Conservation (phyloP, 2,797 vertebrate species). For the Phrynocephalus forsythii region DNA sequence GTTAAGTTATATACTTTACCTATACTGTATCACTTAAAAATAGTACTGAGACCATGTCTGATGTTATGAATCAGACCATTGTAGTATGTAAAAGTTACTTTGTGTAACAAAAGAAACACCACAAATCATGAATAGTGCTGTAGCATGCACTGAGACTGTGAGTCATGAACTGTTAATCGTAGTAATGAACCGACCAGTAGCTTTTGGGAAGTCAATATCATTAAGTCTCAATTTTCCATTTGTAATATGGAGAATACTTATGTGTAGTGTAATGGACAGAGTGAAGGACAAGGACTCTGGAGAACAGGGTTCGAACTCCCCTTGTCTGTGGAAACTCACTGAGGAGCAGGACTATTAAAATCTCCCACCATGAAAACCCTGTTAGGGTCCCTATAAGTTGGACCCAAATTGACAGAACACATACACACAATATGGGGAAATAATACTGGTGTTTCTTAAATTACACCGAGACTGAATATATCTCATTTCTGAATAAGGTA, state of each 20-base stretch:
- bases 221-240: not conserved
- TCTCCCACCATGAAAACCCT: no score
- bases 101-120: not conserved
- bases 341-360: no score
- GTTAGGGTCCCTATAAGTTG: no score
- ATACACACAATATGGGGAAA: no score
- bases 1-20: not conserved
- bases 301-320: no score
- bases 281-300: no score
- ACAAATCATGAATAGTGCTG: not conserved
- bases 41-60: not conserved
- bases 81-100: not conserved
- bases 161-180: not conserved
- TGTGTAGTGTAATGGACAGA: not conserved
- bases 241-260: not conserved
- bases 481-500: not conserved
- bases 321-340: no score
- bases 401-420: no score
- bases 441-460: no score
- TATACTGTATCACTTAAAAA: not conserved
- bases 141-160: not conserved
- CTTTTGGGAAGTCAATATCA: not conserved
- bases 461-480: not conserved
- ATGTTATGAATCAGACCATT: not conserved
- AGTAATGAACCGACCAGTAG: not conserved